Base-by-base conservation (phyloP, 2,888 invertebrate species). In the Dasysyrphus albostriatus region DNA sequence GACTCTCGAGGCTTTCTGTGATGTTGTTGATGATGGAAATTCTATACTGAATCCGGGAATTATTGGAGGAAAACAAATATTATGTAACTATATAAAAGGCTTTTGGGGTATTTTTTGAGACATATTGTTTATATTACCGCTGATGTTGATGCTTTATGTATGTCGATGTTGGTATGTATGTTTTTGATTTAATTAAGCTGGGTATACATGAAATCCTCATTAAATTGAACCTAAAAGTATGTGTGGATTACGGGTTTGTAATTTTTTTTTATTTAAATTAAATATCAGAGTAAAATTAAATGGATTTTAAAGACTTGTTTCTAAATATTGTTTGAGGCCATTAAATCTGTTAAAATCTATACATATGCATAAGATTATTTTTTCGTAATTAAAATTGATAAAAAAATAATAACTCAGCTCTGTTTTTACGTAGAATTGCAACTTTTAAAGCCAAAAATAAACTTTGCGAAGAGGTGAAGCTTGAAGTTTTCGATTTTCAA, bases 191-290 rank as follows among this genome's bases (percentile, higher is more conserved):
- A 69, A 69, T 69, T 69, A 69, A 69, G 51, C 65, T 76, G 24
- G 51, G 24, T 24, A 3, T 72, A 84, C 84, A 84, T 76, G 75
- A 44, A 84, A 76, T 80, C 9, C 72, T 84, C 80, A 80, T 80
- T 84, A 79, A 80, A 80, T 70, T 75, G 42, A 65, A 51, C 67
- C 32, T 32, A 3, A 1, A 32, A 1, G 0, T 29, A 24, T 51
- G 73, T 61, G 67, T 34, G 77, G 73, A 81, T 81, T 77, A 85
- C 29, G 65, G 59, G 32, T 32, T 65, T 37, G 10, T 37, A 54
- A 0, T 61, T 37, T 61, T 42, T 12, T 19, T 10, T 39, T 34
- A 37, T 76, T 77, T 77, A 63, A 81, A 77, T 77, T 69, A 81
- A 81, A 65, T 73, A 73, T 72, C 69, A 73, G 37, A 69, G 77